Evolutionary conservation across 1,140 invertebrate genomes (phyloP), one percentile per base, ranked within the genome.

Genomic region (Caenorhabditis latens): DNA sequence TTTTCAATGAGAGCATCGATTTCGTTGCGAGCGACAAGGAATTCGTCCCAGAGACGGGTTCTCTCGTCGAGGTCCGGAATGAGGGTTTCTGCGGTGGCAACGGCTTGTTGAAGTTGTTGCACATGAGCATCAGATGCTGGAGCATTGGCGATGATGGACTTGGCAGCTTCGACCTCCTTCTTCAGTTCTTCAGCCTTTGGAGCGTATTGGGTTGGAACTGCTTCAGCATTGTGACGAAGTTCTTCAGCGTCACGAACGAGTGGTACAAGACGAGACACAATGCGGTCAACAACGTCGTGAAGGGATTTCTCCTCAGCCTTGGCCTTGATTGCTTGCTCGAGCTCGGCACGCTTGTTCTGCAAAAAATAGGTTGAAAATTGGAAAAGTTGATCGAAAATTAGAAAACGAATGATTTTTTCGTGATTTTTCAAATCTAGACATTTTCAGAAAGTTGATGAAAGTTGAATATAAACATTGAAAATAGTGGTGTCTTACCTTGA

Each of bases 1-100:
- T 19, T 86, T 48, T 88, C 87, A 24, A 88, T 48, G 14, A 88
- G 48, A 24, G 53, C 87, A 67, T 79, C 63, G 50, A 84, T 58
- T 4, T 83, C 87, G 32, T 85, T 75, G 21, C 87, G 84, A 40
- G 55, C 84, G 14, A 40, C 75, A 40, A 90, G 90, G 48, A 90
- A 90, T 61, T 90, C 63, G 13, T 88, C 53, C 90, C 90, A 90
- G 24, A 61, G 46, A 24, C 61, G 53, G 48, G 65, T 19, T 61
- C 55, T 65, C 32, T 87, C 50, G 24, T 83, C 71, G 24, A 83
- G 87, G 71, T 63, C 75, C n/a, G 58, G 71, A 32, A 83, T 71
- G n/a, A 91, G 57, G 8, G 63, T 61, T 71, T 90, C 84, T 55
- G 88, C 85, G 21, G 43, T 32, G n/a, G 32, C 71, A 83, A 82